Evolutionary conservation across 2,113 vertebrate genomes (phyloP).

Genomic region (Petrocephalus microphthalmus): DNA sequence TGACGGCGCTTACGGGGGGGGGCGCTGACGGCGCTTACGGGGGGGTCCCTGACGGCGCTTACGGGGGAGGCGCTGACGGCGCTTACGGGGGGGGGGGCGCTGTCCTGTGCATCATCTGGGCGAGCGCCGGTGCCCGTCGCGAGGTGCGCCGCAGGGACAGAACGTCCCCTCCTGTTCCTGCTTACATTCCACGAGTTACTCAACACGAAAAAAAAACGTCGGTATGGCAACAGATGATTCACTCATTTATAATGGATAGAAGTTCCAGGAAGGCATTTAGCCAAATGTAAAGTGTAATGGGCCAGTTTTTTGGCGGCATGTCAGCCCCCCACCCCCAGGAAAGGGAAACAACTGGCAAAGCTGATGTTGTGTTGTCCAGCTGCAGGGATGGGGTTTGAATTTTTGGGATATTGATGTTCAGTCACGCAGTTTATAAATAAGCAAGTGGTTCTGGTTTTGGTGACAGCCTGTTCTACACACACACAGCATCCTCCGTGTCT

Average conservation of each 20-base stretch:
- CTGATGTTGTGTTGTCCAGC: neutral
- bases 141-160: neutral
- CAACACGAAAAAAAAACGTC: neutral
- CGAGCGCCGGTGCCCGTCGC: neutral
- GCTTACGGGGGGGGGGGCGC: too few relatives aligned
- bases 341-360: neutral
- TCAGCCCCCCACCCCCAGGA: neutral
- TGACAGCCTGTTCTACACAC: neutral
- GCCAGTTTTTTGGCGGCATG: neutral
- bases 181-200: neutral
- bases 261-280: neutral
- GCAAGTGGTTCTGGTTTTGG: neutral
- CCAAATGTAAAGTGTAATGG: neutral
- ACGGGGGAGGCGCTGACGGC: too few relatives aligned
- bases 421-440: neutral
- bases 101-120: neutral
- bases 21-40: too few relatives aligned
- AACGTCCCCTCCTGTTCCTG: neutral
- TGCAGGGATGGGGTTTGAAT: too few relatives aligned
- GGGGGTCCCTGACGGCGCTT: too few relatives aligned
- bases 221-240: neutral
- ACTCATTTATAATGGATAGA: neutral
- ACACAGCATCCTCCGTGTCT: neutral
- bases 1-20: too few relatives aligned
- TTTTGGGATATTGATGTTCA: neutral